These are phyloP conservation scores for Scelioninae gen. 2 DNA, from an alignment of 2,888 invertebrate species.

Conservation along the genomic window DNA sequence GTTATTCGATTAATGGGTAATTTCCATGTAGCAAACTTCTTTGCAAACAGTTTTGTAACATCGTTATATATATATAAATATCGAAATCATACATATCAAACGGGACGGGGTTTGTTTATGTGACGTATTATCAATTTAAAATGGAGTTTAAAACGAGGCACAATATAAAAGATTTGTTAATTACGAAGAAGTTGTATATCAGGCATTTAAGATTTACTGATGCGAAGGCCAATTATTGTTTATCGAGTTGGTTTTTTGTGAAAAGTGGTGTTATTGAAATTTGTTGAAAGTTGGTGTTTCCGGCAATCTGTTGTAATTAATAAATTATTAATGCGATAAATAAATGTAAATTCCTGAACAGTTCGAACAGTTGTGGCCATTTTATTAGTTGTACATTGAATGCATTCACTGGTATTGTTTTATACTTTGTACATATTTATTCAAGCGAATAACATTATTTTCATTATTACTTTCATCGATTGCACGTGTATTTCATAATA, in stretches of 20 bases:
- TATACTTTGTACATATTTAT: slow-evolving; percentile 9
- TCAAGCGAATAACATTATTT: not conserved
- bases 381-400: slow-evolving; percentile 3
- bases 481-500: not conserved
- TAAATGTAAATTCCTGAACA: not conserved
- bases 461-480: not conserved
- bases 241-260: slow-evolving; percentile 9
- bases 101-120: not conserved
- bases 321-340: slow-evolving; percentile 7
- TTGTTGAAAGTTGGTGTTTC: slow-evolving; percentile 3
- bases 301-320: slow-evolving; percentile 5
- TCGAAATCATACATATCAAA: not conserved
- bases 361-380: slow-evolving; percentile 14
- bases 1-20: too few species aligned
- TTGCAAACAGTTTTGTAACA: too few species aligned
- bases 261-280: slow-evolving; percentile 3
- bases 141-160: not conserved
- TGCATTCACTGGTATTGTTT: not conserved
- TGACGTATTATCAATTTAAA: not conserved
- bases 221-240: slow-evolving; percentile 5
- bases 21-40: too few species aligned
- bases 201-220: not conserved
- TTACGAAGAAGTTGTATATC: not conserved
- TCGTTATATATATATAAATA: slow-evolving; percentile 1
- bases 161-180: slow-evolving; percentile 4